Percentiles rank a stretch among this genome's conserved stretches.
Conservation (phyloP, 2,888 invertebrate genomes). For the Temnothorax unifasciatus region DNA sequence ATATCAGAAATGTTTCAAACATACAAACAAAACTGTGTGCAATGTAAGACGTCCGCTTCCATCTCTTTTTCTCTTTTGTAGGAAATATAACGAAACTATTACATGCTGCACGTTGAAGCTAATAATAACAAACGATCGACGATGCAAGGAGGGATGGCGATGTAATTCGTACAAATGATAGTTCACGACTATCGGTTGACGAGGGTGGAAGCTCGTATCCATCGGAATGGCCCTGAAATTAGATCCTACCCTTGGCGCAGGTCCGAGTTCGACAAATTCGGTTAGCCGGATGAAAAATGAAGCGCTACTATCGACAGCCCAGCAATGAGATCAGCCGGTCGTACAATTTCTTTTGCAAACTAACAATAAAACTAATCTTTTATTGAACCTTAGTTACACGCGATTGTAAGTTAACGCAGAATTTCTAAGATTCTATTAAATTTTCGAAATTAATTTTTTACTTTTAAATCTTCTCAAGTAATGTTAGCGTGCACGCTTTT, state of each 20-base stretch:
- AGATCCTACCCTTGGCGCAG: conserved; percentile 83
- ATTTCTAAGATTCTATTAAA: neutral
- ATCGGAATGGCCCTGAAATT: conserved; percentile 85
- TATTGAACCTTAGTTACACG: neutral
- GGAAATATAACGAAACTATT: conserved; percentile 56
- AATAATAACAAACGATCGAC: conserved; percentile 83
- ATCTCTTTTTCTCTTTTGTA: neutral
- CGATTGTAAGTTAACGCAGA: neutral
- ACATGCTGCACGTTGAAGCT: conserved; percentile 65
- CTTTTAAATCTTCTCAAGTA: neutral
- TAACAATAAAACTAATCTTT: neutral
- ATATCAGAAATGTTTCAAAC: neutral
- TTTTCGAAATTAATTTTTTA: neutral
- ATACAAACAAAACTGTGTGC: neutral
- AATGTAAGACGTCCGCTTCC: neutral
- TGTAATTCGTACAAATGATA: conserved; percentile 86
- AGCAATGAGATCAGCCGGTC: conserved; percentile 7
- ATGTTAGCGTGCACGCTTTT: neutral
- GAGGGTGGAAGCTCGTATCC: conserved; percentile 79
- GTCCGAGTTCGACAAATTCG: conserved; percentile 86
- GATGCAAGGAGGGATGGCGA: conserved; percentile 76
- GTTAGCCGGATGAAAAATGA: conserved; percentile 85
- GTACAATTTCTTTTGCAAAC: conserved; percentile 30
- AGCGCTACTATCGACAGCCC: conserved; percentile 65
- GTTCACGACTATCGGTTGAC: conserved; percentile 78